Base-by-base conservation (phyloP, 2,113 vertebrate species). In the Benitochromis conjunctus region DNA sequence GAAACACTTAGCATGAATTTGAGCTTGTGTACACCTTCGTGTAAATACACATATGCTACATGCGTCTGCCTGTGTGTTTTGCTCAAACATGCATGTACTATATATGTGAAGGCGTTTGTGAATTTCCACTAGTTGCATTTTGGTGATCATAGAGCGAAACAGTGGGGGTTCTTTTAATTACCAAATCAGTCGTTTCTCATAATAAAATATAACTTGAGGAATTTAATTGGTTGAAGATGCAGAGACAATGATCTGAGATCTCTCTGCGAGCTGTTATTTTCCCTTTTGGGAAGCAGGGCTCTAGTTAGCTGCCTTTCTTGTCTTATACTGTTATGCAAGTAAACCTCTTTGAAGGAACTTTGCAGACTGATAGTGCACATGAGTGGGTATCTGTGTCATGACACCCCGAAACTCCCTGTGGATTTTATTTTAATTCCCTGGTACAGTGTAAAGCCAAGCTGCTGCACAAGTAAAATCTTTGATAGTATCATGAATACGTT, bases 341-440 rank as follows among this genome's bases (percentile, higher is more conserved):
- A 14, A 85, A 69, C 3, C 38, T 76, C 79, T 87, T 84, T 86
- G 87, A 86, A 84, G 90, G 53, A 56, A 86, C 78, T 86, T 34
- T 66, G 36, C 74, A 85, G 83, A 80, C 82, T 74, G 79, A 74
- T 57, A 38, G 80, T 53, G 57, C 80, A 79, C 80, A 80, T 12
- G 78, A 84, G 69, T 21, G 57, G 18, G 46, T 48, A 48, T 81
- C 58, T 79, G 86, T 86, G 80, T 54, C 69, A 26, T 69, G 54
- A 31, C 60, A 85, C 81, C 18, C 31, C 34, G 24, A 80, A 69
- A 48, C 14, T 80, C 41, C 56, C 13, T 0, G 43, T 53, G 83
- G 56, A 78, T 16, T 10, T 19, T 16, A 38, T 60, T 60, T 69
- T 26, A 26, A 48, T 74, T 74, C 24, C 60, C 60, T 26, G 55